Conservation (phyloP, 2,113 vertebrate genomes). For the Ammodramus savannarum region DNA sequence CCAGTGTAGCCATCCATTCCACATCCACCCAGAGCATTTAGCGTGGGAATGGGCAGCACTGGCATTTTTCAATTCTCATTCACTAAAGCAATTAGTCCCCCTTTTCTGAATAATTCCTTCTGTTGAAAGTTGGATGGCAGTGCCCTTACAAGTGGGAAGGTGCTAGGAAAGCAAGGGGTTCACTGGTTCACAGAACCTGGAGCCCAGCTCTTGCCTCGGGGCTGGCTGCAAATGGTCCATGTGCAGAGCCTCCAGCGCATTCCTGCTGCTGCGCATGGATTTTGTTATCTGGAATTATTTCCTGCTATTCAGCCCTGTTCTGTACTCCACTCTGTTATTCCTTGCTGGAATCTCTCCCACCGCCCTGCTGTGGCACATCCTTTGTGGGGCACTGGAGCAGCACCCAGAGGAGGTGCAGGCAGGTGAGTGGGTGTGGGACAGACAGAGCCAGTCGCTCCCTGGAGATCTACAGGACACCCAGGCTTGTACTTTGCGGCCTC, state of each 20-base stretch:
- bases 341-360: background rate
- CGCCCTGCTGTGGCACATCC: rapidly evolving
- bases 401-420: background rate
- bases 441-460: background rate
- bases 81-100: background rate
- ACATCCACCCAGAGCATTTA: background rate
- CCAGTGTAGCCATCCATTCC: rapidly evolving
- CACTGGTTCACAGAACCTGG: background rate
- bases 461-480: background rate
- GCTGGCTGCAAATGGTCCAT: rapidly evolving
- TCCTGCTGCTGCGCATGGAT: background rate
- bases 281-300: slow-evolving; percentile 30
- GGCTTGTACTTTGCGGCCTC: background rate
- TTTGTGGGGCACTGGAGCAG: background rate
- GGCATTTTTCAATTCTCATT: background rate
- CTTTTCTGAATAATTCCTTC: background rate
- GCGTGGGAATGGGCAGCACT: background rate
- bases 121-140: background rate
- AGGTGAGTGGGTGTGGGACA: background rate
- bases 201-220: background rate
- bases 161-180: background rate
- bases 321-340: background rate
- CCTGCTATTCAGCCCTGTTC: slow-evolving; percentile 25
- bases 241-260: background rate
- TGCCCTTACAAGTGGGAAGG: background rate